These are phyloP conservation scores for Sinodicranocentrus sp. DNA, from an alignment of 2,888 invertebrate genomes.

Conservation along the genomic window DNA sequence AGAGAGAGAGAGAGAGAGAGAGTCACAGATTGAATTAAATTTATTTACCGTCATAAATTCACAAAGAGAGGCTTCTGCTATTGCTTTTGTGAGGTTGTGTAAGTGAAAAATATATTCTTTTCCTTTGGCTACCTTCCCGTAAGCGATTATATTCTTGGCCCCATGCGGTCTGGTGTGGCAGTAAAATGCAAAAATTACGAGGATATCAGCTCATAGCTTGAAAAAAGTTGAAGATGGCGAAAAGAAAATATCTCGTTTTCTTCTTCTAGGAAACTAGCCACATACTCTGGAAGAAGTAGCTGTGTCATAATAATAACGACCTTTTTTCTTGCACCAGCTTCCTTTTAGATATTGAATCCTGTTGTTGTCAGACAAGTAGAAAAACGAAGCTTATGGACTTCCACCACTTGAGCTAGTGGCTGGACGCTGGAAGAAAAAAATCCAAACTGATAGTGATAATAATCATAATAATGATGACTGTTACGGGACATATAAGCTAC, in stretches of 20 bases:
- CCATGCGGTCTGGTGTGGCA: constrained; percentile 62
- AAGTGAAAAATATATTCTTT: constrained; percentile 9
- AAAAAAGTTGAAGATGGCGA: too few relatives aligned
- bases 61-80: constrained; percentile 37
- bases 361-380: constrained; percentile 35
- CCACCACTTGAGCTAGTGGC: too few relatives aligned
- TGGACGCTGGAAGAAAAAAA: background rate
- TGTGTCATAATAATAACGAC: background rate
- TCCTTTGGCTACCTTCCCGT: constrained; percentile 26
- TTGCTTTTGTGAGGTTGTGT: constrained; percentile 10
- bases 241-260: too few relatives aligned
- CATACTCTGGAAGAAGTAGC: background rate
- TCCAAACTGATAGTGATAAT: constrained; percentile 6
- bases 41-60: constrained; percentile 67
- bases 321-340: background rate
- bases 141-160: constrained; percentile 39
- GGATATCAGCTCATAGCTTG: constrained; percentile 19
- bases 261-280: too few relatives aligned
- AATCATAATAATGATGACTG: background rate
- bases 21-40: constrained; percentile 61
- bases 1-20: constrained; percentile 16
- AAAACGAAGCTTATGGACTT: too few relatives aligned
- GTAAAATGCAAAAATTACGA: constrained; percentile 68
- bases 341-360: background rate
- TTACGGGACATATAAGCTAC: background rate